Percentiles rank a stretch among this genome's conserved stretches.
Conservation (phyloP, 2,797 vertebrate genomes). For the Sebastes reedi region DNA sequence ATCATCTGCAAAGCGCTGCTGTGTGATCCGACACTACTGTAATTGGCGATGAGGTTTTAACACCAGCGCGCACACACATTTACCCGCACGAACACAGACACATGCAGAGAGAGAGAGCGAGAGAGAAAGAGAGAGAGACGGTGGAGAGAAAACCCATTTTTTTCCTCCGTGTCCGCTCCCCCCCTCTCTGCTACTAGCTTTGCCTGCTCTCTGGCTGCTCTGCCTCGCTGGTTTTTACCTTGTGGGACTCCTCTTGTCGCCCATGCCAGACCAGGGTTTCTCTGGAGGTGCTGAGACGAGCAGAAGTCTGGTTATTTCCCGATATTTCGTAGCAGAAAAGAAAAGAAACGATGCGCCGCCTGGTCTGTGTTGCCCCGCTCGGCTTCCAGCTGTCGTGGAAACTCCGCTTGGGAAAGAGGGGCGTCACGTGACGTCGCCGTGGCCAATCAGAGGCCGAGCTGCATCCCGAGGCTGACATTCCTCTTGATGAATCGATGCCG, state of each 20-base stretch:
- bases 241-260: constrained; percentile 99
- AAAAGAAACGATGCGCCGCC: constrained; percentile 73
- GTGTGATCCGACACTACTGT: constrained; percentile 78
- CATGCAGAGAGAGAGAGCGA: constrained; percentile 20
- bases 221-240: constrained; percentile 84
- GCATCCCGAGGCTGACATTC: constrained; percentile 78
- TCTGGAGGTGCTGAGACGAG: constrained; percentile 75
- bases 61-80: constrained; percentile 66
- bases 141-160: constrained; percentile 71
- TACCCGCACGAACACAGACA: constrained; percentile 10
- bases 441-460: constrained; percentile 76
- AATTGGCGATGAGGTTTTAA: constrained; percentile 86
- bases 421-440: constrained; percentile 69
- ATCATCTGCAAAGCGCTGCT: constrained; percentile 69
- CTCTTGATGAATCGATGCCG: constrained; percentile 71
- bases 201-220: background rate
- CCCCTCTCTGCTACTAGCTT: constrained; percentile 19
- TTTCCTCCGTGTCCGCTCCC: constrained; percentile 64
- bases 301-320: constrained; percentile 66
- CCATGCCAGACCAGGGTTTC: constrained; percentile 87
- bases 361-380: constrained; percentile 64
- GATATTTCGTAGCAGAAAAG: constrained; percentile 44
- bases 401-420: constrained; percentile 84
- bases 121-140: constrained; percentile 33
- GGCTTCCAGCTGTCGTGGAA: constrained; percentile 92